Conservation (phyloP, 2,797 vertebrate species). For the Rhinoraja longicauda region DNA sequence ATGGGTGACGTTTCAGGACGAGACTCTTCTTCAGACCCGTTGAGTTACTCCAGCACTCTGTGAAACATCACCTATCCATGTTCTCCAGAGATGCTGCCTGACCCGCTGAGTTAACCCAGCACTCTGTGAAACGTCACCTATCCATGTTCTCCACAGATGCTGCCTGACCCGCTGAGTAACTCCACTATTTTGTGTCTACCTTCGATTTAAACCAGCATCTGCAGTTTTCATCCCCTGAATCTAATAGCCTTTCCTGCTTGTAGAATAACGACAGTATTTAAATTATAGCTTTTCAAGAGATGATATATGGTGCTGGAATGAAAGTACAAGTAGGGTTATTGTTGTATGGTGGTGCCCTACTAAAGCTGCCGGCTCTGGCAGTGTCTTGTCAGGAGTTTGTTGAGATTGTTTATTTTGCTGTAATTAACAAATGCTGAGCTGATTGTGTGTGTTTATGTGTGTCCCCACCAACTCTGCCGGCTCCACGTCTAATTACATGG, state of each 20-base stretch:
- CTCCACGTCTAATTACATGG: neutral
- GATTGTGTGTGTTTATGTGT: neutral
- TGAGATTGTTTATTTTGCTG: conserved; percentile 12
- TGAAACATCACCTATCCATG: no score
- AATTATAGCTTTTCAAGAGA: neutral
- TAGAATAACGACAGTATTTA: neutral
- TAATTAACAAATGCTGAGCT: conserved; percentile 1
- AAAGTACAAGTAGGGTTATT: neutral
- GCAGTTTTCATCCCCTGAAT: no score
- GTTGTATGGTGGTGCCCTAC: neutral
- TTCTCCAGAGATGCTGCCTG: no score
- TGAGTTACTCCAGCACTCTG: no score
- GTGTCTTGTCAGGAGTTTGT: neutral
- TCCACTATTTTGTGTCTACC: no score
- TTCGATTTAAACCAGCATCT: no score
- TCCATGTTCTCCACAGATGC: no score
- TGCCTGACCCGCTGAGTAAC: no score
- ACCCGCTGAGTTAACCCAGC: no score
- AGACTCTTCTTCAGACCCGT: no score
- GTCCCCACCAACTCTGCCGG: neutral
- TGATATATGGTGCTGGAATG: neutral
- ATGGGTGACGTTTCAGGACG: no score
- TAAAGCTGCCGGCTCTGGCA: neutral
- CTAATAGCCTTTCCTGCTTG: neutral
- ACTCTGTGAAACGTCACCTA: no score